These are phyloP conservation scores for Scolanthus callimorphus DNA, from an alignment of 92 coral and sea anemone genomes.

Conservation along the genomic window DNA sequence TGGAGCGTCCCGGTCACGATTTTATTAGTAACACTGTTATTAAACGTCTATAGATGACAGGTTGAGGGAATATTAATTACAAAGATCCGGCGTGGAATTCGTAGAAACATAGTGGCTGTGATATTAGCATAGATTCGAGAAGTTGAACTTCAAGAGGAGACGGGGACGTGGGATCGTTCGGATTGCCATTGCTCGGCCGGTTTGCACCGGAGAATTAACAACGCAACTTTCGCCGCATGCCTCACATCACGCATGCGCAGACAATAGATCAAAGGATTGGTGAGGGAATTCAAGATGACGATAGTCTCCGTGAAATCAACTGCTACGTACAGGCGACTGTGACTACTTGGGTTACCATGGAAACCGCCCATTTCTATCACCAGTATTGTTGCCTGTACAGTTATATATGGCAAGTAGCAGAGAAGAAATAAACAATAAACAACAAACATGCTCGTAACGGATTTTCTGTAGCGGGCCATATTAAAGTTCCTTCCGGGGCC, in stretches of 20 bases:
- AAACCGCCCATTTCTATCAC: background rate
- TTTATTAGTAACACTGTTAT: no score
- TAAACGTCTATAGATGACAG: no score
- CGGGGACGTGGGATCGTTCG: constrained; percentile 6
- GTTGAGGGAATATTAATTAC: no score
- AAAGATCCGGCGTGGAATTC: no score
- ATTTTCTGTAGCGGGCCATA: constrained; percentile 41
- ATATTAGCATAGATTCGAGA: no score
- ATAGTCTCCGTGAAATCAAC: constrained; percentile 29
- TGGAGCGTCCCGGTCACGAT: no score
- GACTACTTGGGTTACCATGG: background rate
- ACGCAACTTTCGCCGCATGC: constrained; percentile 22
- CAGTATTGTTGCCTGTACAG: constrained; percentile 20
- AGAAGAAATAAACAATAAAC: constrained; percentile 41
- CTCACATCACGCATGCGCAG: constrained; percentile 31
- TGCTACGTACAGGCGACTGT: constrained; percentile 13
- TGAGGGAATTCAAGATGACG: constrained; percentile 22
- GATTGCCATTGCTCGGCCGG: background rate
- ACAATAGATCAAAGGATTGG: constrained; percentile 24
- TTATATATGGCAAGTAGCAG: constrained; percentile 46
- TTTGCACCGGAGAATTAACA: constrained; percentile 13
- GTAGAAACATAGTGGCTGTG: no score
- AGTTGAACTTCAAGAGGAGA: background rate
- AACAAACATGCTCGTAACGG: constrained; percentile 46
- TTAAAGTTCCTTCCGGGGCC: constrained; percentile 7